Conservation (phyloP, 2,888 invertebrate genomes). For the Chrysotoxum bicinctum region DNA sequence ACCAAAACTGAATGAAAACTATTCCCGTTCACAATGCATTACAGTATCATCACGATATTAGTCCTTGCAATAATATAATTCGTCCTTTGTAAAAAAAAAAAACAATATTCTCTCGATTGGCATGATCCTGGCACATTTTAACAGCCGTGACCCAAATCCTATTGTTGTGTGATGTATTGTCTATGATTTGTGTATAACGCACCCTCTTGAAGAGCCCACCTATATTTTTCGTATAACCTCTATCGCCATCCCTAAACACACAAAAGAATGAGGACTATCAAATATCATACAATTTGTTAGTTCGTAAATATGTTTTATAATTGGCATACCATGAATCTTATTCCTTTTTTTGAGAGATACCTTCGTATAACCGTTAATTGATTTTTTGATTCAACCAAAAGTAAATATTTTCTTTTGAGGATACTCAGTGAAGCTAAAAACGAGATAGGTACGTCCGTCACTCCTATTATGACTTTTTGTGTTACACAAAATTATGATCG, state of each 20-base stretch:
- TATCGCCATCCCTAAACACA: slow-evolving; percentile 8
- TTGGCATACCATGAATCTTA: not conserved
- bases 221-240: slow-evolving; percentile 24
- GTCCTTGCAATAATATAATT: slow-evolving; percentile 61
- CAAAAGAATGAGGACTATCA: slow-evolving; percentile 22
- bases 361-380: slow-evolving; percentile 48
- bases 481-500: slow-evolving; percentile 27
- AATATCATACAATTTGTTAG: not conserved
- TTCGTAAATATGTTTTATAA: slow-evolving; percentile 5
- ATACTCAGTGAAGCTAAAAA: slow-evolving; percentile 23
- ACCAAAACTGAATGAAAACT: not conserved
- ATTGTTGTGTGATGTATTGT: slow-evolving; percentile 63
- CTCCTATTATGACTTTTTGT: slow-evolving; percentile 35
- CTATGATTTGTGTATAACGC: slow-evolving; percentile 24
- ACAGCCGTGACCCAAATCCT: slow-evolving; percentile 64
- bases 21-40: slow-evolving; percentile 35
- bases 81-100: slow-evolving; percentile 52
- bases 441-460: slow-evolving; percentile 27
- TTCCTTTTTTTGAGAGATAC: not conserved
- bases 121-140: slow-evolving; percentile 63
- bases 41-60: slow-evolving; percentile 69
- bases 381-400: slow-evolving; percentile 53
- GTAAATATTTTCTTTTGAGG: slow-evolving; percentile 10
- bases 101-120: slow-evolving; percentile 40
- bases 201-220: slow-evolving; percentile 51